Evolutionary conservation across 2,113 vertebrate species (phyloP), one percentile per base, ranked within the genome.

Genomic region (Dipodomys spectabilis): DNA sequence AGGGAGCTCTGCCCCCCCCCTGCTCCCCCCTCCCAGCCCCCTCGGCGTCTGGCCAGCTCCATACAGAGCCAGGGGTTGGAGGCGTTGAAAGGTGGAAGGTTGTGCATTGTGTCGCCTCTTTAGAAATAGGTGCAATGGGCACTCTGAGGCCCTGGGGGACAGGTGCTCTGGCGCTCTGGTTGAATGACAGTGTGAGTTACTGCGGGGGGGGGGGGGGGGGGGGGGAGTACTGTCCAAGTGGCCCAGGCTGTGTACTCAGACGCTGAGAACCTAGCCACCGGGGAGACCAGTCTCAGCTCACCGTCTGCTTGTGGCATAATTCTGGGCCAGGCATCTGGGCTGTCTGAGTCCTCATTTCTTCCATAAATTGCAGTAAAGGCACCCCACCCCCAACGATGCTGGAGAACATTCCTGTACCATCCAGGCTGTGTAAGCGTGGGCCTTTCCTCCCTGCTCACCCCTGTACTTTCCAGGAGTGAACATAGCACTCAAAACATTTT

Each of bases 91-190:
- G 64, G 89, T 80, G 62, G 93, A 68, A 78, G 69, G 60, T 45
- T 88, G 91, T 92, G 28, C 44, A n/a, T 90, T 89, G 90, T 91
- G 88, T 91, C 5, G 12, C 68, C 49, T 79, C 83, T 87, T 84
- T 53, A 93, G 90, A 96, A 91, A 89, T 15, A 88, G 45, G 77
- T 82, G 81, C 78, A 91, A 72, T 57, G 69, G 49, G 81, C 94
- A 95, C 62, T 57, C 71, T n/a, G n/a, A 91, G 74, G 35, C 71
- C 74, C 64, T 16, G 3, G 67, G 74, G 71, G 93, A 88, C 65
- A 89, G 57, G 28, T 62, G 83, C 28, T 81, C 60, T 12, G 79
- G 45, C 18, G 13, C 6, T 84, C 18, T 7, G n/a, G 53, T 69
- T 86, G 65, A 78, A 71, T 72, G 30, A 88, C n/a, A 44, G 44